phyloP scores from a whole-genome alignment of 2,888 invertebrate species.

The Drosophila aldrichi region DNA sequence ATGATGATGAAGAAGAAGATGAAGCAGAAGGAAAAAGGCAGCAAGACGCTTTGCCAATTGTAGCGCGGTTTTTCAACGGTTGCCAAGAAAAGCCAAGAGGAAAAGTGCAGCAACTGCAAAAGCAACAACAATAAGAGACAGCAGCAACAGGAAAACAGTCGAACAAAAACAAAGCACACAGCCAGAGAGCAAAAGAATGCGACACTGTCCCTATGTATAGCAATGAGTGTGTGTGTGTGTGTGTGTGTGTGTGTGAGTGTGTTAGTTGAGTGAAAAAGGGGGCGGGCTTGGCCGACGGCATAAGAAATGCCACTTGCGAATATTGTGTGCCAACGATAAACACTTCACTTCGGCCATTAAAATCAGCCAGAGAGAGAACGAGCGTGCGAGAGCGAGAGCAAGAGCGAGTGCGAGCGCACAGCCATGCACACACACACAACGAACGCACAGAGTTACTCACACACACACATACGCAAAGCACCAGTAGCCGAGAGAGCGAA shows the following conservation, averaged over 20 bases:
- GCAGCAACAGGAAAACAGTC: constrained; percentile 70
- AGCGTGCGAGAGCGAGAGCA: constrained; percentile 25
- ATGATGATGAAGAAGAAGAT: constrained; percentile 38
- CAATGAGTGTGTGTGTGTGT: constrained; percentile 26
- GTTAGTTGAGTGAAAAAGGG: constrained; percentile 60
- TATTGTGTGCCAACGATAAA: constrained; percentile 85
- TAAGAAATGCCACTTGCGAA: constrained; percentile 83
- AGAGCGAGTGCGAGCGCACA: constrained; percentile 32
- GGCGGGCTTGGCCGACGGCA: constrained; percentile 72
- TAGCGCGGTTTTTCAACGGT: constrained; percentile 78
- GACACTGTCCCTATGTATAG: constrained; percentile 35
- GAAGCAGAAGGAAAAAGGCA: constrained; percentile 22
- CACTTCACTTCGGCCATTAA: constrained; percentile 86
- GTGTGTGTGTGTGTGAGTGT: constrained; percentile 39
- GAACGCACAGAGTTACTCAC: constrained; percentile 20
- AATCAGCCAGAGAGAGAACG: constrained; percentile 73
- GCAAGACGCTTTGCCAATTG: constrained; percentile 71
- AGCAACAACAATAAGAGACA: constrained; percentile 17
- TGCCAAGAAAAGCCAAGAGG: constrained; percentile 73
- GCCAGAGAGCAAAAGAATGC: constrained; percentile 57
- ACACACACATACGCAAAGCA: constrained; percentile 31
- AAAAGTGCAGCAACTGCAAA: constrained; percentile 62
- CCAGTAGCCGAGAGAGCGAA: constrained; percentile 50
- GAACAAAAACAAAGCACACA: constrained; percentile 53
- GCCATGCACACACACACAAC: constrained; percentile 14